Evolutionary conservation across 2,888 invertebrate species (phyloP).

Genomic region (Podabrus alpinus): DNA sequence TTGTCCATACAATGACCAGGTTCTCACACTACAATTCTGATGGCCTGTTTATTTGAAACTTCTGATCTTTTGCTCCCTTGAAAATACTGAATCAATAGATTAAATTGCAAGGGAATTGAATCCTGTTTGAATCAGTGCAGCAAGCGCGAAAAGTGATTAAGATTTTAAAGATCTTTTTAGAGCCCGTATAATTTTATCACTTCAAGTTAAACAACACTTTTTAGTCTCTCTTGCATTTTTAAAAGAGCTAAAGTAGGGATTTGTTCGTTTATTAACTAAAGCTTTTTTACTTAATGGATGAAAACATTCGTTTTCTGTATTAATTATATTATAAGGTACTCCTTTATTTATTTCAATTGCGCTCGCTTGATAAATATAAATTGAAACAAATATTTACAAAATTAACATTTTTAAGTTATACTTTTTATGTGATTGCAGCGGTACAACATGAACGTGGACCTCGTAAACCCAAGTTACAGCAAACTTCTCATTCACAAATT

Average conservation of each 20-base stretch:
- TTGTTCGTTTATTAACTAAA: conserved; percentile 49
- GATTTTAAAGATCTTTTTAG: conserved; percentile 51
- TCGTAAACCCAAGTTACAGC: conserved; percentile 84
- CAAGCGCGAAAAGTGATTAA: conserved; percentile 54
- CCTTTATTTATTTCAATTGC: not conserved
- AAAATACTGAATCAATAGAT: conserved; percentile 55
- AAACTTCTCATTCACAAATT: conserved; percentile 38
- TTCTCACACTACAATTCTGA: conserved; percentile 54
- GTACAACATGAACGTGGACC: conserved; percentile 97
- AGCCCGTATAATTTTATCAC: conserved; percentile 51
- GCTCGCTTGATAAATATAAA: not conserved
- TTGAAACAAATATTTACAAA: conserved; percentile 4
- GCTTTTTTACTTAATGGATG: conserved; percentile 48
- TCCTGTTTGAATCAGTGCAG: conserved; percentile 47
- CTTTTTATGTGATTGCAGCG: conserved; percentile 63
- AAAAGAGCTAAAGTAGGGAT: conserved; percentile 50
- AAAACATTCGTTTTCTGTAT: conserved; percentile 47
- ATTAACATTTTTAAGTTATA: not conserved
- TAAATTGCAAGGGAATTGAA: conserved; percentile 51
- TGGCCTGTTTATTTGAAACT: conserved; percentile 52
- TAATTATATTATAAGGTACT: conserved; percentile 43
- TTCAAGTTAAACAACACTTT: conserved; percentile 53
- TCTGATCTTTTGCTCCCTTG: conserved; percentile 55
- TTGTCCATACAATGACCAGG: conserved; percentile 51
- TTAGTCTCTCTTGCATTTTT: conserved; percentile 51